phyloP scores from a whole-genome alignment of 2,888 invertebrate species.

The Lasioglossum zephyrum region DNA sequence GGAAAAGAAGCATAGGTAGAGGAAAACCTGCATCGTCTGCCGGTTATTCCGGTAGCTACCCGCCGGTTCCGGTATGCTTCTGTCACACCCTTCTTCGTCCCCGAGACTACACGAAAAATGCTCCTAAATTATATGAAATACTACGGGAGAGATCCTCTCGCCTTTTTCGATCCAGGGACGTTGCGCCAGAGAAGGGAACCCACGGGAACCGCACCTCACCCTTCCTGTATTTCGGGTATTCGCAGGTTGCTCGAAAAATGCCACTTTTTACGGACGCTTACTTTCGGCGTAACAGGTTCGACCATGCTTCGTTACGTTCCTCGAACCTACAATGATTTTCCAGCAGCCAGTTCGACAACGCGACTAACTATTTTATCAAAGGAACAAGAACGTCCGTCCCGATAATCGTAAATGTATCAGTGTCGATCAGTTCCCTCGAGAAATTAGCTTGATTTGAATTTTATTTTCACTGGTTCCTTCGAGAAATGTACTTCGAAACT shows the following conservation, averaged over 20 bases:
- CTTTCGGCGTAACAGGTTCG: constrained; percentile 59
- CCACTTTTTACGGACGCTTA: constrained; percentile 55
- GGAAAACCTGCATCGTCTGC: constrained; percentile 66
- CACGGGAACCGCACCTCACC: constrained; percentile 30
- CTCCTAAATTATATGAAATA: constrained; percentile 72
- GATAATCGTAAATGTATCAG: background rate
- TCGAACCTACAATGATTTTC: background rate
- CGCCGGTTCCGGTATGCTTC: constrained; percentile 67
- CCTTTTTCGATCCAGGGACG: constrained; percentile 46
- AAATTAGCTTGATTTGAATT: background rate
- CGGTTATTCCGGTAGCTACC: constrained; percentile 75
- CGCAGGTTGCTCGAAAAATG: constrained; percentile 70
- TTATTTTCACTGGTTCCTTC: background rate
- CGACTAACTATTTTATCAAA: background rate
- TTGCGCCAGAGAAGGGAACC: constrained; percentile 35
- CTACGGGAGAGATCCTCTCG: constrained; percentile 43
- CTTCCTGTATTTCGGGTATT: constrained; percentile 63
- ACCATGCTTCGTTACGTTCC: constrained; percentile 9
- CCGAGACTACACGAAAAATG: constrained; percentile 31
- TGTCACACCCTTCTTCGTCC: constrained; percentile 18
- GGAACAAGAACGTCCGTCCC: background rate
- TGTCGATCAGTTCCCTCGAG: background rate
- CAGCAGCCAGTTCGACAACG: background rate
- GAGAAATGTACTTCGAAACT: background rate
- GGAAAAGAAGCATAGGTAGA: constrained; percentile 49